A percentile compares a stretch with the other conserved stretches of the same genome.
Conservation (phyloP, 2,797 vertebrate species). For the Spea hammondii region DNA sequence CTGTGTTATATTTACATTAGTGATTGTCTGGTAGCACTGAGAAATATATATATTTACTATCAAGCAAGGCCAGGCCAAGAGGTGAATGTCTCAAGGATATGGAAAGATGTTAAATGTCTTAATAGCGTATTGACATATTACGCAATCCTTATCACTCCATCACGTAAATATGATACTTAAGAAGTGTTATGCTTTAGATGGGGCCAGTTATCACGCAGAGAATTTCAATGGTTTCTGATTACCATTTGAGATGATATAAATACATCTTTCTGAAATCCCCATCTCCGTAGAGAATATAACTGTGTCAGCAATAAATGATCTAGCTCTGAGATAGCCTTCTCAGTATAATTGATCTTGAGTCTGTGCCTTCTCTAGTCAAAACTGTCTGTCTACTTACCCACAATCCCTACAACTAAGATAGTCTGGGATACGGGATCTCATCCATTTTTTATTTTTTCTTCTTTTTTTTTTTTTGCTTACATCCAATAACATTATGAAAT, state of each 20-base stretch:
- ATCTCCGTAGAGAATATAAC: constrained; percentile 52
- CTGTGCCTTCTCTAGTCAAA: constrained; percentile 68
- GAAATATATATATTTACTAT: constrained; percentile 33
- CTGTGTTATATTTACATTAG: constrained; percentile 21
- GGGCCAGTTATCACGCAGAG: constrained; percentile 12
- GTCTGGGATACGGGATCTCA: constrained; percentile 64
- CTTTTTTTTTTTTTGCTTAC: constrained; percentile 50
- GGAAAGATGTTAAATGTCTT: constrained; percentile 12
- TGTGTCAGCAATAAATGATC: constrained; percentile 66
- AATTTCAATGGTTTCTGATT: constrained; percentile 57
- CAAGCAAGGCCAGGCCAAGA: constrained; percentile 23
- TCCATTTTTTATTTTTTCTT: constrained; percentile 56
- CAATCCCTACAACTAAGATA: constrained; percentile 66
- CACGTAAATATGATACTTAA: constrained; percentile 38
- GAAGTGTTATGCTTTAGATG: constrained; percentile 32
- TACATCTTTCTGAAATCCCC: constrained; percentile 3
- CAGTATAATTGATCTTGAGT: constrained; percentile 71
- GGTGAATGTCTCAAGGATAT: neutral
- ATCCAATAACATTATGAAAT: constrained; percentile 76
- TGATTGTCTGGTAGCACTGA: constrained; percentile 8
- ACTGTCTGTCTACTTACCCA: constrained; percentile 70
- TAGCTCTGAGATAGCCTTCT: constrained; percentile 67
- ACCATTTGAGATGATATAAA: constrained; percentile 54
- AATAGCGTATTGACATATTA: constrained; percentile 16
- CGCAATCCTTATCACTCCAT: constrained; percentile 26